Evolutionary conservation across 2,797 vertebrate genomes (phyloP), one percentile per base, ranked within the genome.

Genomic region (Epinephelus awoara): DNA sequence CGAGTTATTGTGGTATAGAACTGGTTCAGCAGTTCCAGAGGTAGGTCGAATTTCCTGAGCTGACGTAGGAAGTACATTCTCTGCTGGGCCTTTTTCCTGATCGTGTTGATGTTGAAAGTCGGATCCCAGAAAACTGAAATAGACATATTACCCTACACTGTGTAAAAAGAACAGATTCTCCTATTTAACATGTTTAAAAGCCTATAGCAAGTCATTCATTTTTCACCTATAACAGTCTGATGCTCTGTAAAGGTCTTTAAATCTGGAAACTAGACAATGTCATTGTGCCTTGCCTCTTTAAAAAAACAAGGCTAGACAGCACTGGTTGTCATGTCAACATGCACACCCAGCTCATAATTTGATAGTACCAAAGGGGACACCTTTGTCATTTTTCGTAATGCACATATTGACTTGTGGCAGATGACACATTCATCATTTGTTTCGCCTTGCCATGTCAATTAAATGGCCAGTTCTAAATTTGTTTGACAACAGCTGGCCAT

Each of bases 391-490:
- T 77, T 81, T 65, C 10, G 0, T 40, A 46, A 68, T 6, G 1
- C 47, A 51, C 65, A 79, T 46, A 75, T 79, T 67, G 82, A 86
- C 63, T 62, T 23, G 38, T 25, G 25, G 58, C 23, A 6, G 79
- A 47, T 71, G 87, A 86, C 72, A 27, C 75, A 57, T 77, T 85
- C 52, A 69, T 85, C 85, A 38, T 38, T 64, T 14, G 6, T 85
- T 77, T 80, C 68, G 11, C 64, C 70, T 79, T 23, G 61, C 59
- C 13, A 15, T 19, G 46, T 17, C 79, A 83, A 79, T 88, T 85
- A 89, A 86, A 85, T 40, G 71, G 52, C 52, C 75, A 3, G 18
- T 76, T 88, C 62, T 87, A 82, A 92, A 90, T 88, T 70, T 49
- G 70, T 84, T 85, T 88, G 85, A 81, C 73, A 51, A 59, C 34